These are phyloP conservation scores for Drosophila nikananu DNA, from an alignment of 1,140 invertebrate genomes.

Conservation along the genomic window DNA sequence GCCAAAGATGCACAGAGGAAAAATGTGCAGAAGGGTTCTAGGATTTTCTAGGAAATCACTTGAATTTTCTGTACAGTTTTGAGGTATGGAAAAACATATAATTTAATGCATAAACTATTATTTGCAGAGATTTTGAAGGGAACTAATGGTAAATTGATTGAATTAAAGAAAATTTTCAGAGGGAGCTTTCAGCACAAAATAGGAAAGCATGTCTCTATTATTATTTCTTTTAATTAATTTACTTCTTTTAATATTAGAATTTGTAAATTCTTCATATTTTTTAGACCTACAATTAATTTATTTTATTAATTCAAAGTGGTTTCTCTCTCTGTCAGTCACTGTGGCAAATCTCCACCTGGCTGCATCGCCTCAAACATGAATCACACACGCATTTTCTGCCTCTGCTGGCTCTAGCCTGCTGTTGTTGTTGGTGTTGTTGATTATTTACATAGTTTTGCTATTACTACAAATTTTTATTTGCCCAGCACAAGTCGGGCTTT, in stretches of 20 bases:
- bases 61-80: background rate
- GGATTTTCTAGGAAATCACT: too few relatives aligned
- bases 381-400: slow-evolving; percentile 71
- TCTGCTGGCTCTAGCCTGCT: slow-evolving; percentile 19
- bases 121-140: background rate
- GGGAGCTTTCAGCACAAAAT: background rate
- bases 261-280: background rate
- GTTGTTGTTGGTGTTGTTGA: slow-evolving; percentile 77
- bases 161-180: background rate
- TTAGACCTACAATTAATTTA: background rate
- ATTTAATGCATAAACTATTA: background rate
- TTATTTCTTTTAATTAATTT: background rate
- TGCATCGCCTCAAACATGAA: slow-evolving; percentile 66
- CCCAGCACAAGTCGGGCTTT: slow-evolving; percentile 44
- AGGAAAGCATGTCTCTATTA: background rate
- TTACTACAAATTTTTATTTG: slow-evolving; percentile 84
- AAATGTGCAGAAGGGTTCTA: background rate
- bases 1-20: background rate
- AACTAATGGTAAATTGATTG: too few relatives aligned
- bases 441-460: slow-evolving; percentile 84
- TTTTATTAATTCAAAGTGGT: background rate
- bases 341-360: slow-evolving; percentile 63
- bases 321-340: slow-evolving; percentile 8
- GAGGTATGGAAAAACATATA: too few relatives aligned
- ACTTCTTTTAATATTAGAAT: background rate